Conservation (phyloP, 2,797 vertebrate species). For the Liasis olivaceus region DNA sequence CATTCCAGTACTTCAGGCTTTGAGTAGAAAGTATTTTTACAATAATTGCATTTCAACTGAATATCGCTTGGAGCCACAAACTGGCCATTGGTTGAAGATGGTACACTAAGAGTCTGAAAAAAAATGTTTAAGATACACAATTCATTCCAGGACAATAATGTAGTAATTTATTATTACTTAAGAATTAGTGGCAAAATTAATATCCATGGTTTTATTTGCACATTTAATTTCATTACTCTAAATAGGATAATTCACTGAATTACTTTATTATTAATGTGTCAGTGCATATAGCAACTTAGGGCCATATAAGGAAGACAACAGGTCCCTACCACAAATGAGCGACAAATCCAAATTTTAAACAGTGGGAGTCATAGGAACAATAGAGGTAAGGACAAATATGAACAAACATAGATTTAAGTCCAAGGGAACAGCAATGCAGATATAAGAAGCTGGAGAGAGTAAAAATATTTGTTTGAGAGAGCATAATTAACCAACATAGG, state of each 20-base stretch:
- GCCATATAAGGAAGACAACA: not conserved
- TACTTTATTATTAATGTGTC: not conserved
- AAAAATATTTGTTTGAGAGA: not conserved
- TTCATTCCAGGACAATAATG: slow-evolving; percentile 28
- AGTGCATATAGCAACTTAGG: not conserved
- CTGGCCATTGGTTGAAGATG: slow-evolving; percentile 89
- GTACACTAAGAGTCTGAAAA: slow-evolving; percentile 86
- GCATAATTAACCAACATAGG: not conserved
- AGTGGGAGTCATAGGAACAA: not conserved
- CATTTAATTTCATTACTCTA: not conserved
- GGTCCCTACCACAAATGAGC: not conserved
- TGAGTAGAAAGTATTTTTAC: slow-evolving; percentile 90
- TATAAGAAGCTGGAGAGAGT: not conserved
- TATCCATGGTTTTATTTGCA: not conserved
- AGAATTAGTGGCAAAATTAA: not conserved
- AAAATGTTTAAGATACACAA: slow-evolving; percentile 49
- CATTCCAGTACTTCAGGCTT: slow-evolving; percentile 95
- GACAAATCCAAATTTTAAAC: not conserved
- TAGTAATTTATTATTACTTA: slow-evolving; percentile 2
- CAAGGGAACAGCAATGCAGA: not conserved
- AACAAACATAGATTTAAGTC: not conserved
- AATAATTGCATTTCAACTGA: slow-evolving; percentile 97
- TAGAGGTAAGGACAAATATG: not conserved
- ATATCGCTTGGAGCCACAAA: slow-evolving; percentile 80
- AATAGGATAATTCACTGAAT: not conserved